Evolutionary conservation across 2,113 vertebrate species (phyloP).

Genomic region (Thinocorus orbignyianus): DNA sequence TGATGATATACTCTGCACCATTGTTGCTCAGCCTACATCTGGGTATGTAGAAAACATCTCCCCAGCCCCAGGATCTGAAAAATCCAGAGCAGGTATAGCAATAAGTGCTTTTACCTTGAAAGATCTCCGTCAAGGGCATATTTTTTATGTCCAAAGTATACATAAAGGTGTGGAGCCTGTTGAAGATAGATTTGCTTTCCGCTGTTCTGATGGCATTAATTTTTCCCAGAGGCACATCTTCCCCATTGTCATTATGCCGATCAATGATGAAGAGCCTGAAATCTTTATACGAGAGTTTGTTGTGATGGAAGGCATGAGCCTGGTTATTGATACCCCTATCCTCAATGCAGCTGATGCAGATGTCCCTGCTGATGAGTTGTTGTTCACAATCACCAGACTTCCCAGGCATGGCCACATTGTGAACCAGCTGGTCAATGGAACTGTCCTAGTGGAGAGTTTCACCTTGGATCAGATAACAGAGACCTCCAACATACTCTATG

Average conservation of each 20-base stretch:
- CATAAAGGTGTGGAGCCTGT: slow-evolving; percentile 90
- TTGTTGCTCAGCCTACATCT: slow-evolving; percentile 87
- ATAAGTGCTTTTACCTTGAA: slow-evolving; percentile 93
- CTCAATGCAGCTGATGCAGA: slow-evolving; percentile 89
- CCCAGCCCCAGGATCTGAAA: slow-evolving; percentile 94
- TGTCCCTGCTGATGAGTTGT: slow-evolving; percentile 82
- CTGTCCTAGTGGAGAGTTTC: slow-evolving; percentile 84
- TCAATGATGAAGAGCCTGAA: slow-evolving; percentile 93
- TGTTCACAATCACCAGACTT: slow-evolving; percentile 82
- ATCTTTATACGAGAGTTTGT: slow-evolving; percentile 92
- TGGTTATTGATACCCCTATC: slow-evolving; percentile 90
- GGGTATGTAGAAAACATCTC: slow-evolving; percentile 95
- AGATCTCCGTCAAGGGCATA: slow-evolving; percentile 86
- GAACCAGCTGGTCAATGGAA: slow-evolving; percentile 87
- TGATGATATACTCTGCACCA: slow-evolving; percentile 91
- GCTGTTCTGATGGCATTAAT: slow-evolving; percentile 95
- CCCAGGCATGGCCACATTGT: slow-evolving; percentile 88
- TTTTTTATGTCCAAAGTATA: slow-evolving; percentile 95
- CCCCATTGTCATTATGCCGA: slow-evolving; percentile 84
- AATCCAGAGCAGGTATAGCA: slow-evolving; percentile 89
- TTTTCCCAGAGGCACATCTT: slow-evolving; percentile 90
- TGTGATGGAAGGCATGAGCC: slow-evolving; percentile 97
- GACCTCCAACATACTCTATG: slow-evolving; percentile 90
- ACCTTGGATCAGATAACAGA: slow-evolving; percentile 90
- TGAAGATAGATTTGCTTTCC: slow-evolving; percentile 91